Percentiles rank a stretch among this genome's conserved stretches.
Conservation (phyloP, 2,797 vertebrate species). For the Artibeus jamaicensis region DNA sequence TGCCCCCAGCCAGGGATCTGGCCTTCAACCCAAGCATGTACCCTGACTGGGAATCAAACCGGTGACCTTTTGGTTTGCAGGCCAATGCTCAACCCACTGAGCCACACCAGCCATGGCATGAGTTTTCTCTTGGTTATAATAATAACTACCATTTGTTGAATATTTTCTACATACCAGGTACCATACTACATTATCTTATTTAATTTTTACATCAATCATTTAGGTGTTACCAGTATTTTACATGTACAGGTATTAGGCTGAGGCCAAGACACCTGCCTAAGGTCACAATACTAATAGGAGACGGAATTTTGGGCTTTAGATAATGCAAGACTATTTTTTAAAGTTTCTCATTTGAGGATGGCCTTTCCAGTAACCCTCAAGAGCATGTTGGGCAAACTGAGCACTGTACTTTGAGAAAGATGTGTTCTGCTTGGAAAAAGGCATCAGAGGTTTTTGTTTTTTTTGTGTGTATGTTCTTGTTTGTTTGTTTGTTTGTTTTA, state of each 20-base stretch:
- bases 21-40: background rate
- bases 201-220: background rate
- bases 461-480: no score
- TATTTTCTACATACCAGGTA: background rate
- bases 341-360: background rate
- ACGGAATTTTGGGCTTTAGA: background rate
- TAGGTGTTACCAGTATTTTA: background rate
- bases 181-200: background rate
- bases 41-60: background rate
- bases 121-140: background rate
- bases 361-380: background rate
- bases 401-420: background rate
- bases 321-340: background rate
- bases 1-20: background rate
- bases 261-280: background rate
- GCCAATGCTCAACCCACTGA: background rate
- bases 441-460: background rate
- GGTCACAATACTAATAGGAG: background rate
- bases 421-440: background rate
- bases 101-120: background rate
- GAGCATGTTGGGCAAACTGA: background rate
- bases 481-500: background rate
- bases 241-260: background rate
- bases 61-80: background rate
- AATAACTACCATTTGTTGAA: background rate